Conservation (phyloP, 1,140 invertebrate genomes). For the Drosophila yakuba region DNA sequence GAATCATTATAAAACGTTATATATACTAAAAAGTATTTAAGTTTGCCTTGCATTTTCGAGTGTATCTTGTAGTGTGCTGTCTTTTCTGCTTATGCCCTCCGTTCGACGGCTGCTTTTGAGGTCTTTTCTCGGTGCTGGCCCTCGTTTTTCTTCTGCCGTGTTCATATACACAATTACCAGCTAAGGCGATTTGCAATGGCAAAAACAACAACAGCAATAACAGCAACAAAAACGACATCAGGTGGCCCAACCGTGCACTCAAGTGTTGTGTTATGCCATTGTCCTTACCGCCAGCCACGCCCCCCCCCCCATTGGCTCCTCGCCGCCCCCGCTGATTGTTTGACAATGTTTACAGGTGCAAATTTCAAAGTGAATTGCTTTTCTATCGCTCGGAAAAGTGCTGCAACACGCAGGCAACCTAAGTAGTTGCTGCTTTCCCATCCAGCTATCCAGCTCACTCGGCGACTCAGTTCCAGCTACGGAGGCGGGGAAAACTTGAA, state of each 20-base stretch:
- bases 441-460: not conserved
- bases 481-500: slow-evolving; percentile 18
- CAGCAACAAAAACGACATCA: slow-evolving; percentile 48
- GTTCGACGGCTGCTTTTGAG: slow-evolving; percentile 25
- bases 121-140: slow-evolving; percentile 20
- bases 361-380: slow-evolving; percentile 83
- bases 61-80: slow-evolving; percentile 18
- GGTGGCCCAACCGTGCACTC: slow-evolving; percentile 62
- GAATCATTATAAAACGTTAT: too few species aligned
- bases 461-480: slow-evolving; percentile 54
- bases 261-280: slow-evolving; percentile 72
- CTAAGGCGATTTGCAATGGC: slow-evolving; percentile 75
- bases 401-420: slow-evolving; percentile 68
- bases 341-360: slow-evolving; percentile 83
- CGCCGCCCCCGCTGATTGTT: slow-evolving; percentile 48
- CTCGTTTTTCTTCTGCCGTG: slow-evolving; percentile 48
- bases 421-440: slow-evolving; percentile 49
- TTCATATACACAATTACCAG: slow-evolving; percentile 80
- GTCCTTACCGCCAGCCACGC: slow-evolving; percentile 44
- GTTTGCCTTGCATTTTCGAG: not conserved
- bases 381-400: slow-evolving; percentile 81
- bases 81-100: slow-evolving; percentile 17
- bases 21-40: too few species aligned
- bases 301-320: slow-evolving; percentile 6
- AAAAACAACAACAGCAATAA: slow-evolving; percentile 52